phyloP scores from a whole-genome alignment of 2,797 vertebrate genomes.

The Hemibagrus guttatus region DNA sequence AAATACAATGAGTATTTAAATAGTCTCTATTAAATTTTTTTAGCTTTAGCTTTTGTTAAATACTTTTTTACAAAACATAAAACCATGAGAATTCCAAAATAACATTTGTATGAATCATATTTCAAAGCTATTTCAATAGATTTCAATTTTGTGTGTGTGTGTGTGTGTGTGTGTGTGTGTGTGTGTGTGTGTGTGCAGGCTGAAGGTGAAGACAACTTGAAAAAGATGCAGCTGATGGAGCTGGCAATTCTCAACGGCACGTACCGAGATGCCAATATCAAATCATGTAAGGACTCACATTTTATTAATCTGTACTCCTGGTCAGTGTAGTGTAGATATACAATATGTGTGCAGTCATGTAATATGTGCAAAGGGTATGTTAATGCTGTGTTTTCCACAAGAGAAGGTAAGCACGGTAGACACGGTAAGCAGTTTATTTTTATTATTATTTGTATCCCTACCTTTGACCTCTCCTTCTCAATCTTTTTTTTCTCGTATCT shows the following conservation, averaged over 20 bases:
- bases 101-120: background rate
- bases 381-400: background rate
- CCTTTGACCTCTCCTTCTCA: conserved; percentile 25
- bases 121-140: background rate
- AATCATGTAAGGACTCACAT: conserved; percentile 89
- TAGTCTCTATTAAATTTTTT: background rate
- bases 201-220: conserved; percentile 98
- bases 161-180: conserved; percentile 53
- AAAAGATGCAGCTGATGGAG: conserved; percentile 99
- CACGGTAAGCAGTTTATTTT: background rate
- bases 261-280: conserved; percentile 98
- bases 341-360: background rate
- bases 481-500: conserved; percentile 31
- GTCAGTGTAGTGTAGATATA: conserved; percentile 57
- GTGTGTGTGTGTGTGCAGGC: conserved; percentile 74
- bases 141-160: conserved; percentile 34
- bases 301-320: conserved; percentile 23
- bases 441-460: conserved; percentile 6
- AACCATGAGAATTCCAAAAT: background rate
- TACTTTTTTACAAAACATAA: background rate
- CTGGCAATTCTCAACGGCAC: conserved; percentile 98
- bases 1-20: background rate
- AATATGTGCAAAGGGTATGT: background rate
- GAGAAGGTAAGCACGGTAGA: no score
- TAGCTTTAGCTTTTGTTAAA: background rate